Base-by-base conservation (phyloP, 1,140 invertebrate genomes). In the Cryptotermes secundus region DNA sequence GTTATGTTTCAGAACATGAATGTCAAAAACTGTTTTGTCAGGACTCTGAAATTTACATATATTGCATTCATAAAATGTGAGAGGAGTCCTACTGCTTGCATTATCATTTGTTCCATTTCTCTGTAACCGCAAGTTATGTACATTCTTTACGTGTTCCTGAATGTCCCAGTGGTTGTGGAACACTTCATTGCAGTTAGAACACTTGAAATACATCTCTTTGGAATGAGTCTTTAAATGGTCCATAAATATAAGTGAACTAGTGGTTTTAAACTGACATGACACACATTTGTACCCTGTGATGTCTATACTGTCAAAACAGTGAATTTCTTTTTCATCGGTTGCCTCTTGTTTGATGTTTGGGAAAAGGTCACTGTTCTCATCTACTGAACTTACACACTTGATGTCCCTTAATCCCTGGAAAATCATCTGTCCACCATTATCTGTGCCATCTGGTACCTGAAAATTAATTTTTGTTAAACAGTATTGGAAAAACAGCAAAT, bases 11-110 rank as follows among this genome's bases (percentile, higher is more conserved):
- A 10, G 12, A 24, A 80, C 24, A 59, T 85, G 85, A 80, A 22
- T 49, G 26, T 83, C 79, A 80, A 83, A 85, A 49, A 80, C 65
- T 80, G 79, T 80, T 72, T 81, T 80, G 42, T 80, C 34, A 53
- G 35, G 22, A n/a, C 45, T 36, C 42, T 80, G 34, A 36, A 79
- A 83, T 42, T 81, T 83, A 80, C 85, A 83, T 34, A 36, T 36
- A 59, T 83, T 34, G 79, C 85, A 85, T 34, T 83, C 59, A 83
- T 85, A 83, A 34, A 85, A 80, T 34, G 59, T 72, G 59, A 31
- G 59, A 26, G 59, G 45, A 49, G 3, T 49, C 19, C 45, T 42
- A 42, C 6, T 72, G 26, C 59, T 19, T 72, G 59, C 6, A 4
- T 7, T 31, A 31, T 72, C 59, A 72, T 16, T 10, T 72, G 9